Evolutionary conservation across 1,140 invertebrate species (phyloP), one percentile per base, ranked within the genome.

Genomic region (Drosophila lacteicornis): DNA sequence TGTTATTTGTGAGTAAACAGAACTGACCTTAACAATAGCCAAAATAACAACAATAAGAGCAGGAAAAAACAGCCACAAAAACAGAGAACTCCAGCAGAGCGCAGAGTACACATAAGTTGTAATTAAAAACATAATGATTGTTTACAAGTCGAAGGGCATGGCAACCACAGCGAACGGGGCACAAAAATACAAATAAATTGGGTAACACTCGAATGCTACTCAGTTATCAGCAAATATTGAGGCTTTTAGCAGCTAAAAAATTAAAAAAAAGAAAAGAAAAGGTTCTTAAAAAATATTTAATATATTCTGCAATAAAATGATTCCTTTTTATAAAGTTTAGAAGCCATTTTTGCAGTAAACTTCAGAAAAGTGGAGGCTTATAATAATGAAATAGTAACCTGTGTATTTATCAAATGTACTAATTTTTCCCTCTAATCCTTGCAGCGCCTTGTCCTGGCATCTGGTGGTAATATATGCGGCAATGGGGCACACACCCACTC

Each of bases 1-100:
- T 55, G 49, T 67, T 76, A 33, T 38, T 71, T 61, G 61, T 47
- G 19, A 19, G 69, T 47, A 70, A 70, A 73, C 69, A 86, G 53
- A 82, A 85, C 82, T 85, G 82, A 85, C 82, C 82, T 85, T 85
- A 86, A 66, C 76, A 79, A 75, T 67, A 51, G 63, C 12, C 9
- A 65, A 56, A 55, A 58, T 3, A 51, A 43, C 70, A 76, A 51
- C 53, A 58, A 47, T 22, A 30, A 50, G 27, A 13, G 13, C 15
- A 27, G 47, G 25, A n/a, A 36, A 38, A 40, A 56, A 22, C 30
- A 27, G 38, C n/a, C 42, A 63, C 46, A 73, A 49, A 59, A 53
- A 43, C 15, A 38, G 3, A 51, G 33, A 49, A 30, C 45, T 55
- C 15, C 45, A 63, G 40, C 38, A 69, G 55, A 56, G 17, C 22